Evolutionary conservation across 1,140 invertebrate genomes (phyloP).

Genomic region (Eumaeus atala): DNA sequence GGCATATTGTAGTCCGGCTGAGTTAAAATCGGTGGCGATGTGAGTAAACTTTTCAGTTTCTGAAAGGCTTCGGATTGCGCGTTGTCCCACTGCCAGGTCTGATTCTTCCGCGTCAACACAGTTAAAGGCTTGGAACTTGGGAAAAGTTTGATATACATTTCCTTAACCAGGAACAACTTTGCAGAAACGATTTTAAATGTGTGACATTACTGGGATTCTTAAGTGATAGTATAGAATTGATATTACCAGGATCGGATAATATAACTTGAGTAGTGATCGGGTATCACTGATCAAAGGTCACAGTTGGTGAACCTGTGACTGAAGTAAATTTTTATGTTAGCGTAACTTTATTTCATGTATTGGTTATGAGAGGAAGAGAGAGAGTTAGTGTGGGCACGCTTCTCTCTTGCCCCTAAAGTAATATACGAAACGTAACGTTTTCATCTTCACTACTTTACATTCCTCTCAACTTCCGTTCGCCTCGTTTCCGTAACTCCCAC

Average conservation of each 20-base stretch:
- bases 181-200: slow-evolving; percentile 23
- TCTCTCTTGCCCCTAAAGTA: too few relatives aligned
- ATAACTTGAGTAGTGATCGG: slow-evolving; percentile 9
- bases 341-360: too few relatives aligned
- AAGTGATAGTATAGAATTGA: slow-evolving; percentile 16
- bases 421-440: too few relatives aligned
- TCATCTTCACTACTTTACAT: too few relatives aligned
- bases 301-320: too few relatives aligned
- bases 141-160: slow-evolving; percentile 28
- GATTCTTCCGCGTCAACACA: neutral
- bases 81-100: neutral
- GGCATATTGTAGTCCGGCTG: neutral
- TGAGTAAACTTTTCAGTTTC: neutral
- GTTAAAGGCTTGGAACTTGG: slow-evolving; percentile 7
- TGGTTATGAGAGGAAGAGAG: too few relatives aligned
- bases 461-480: too few relatives aligned
- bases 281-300: too few relatives aligned
- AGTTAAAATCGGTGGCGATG: slow-evolving; percentile 2
- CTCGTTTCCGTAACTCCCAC: too few relatives aligned
- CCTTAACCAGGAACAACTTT: slow-evolving; percentile 29
- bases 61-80: neutral
- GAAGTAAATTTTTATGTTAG: too few relatives aligned
- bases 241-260: slow-evolving; percentile 15
- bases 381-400: too few relatives aligned
- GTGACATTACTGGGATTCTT: slow-evolving; percentile 17